Evolutionary conservation across 2,113 vertebrate genomes (phyloP), one percentile per base, ranked within the genome.

Genomic region (Emydura subglobosa): DNA sequence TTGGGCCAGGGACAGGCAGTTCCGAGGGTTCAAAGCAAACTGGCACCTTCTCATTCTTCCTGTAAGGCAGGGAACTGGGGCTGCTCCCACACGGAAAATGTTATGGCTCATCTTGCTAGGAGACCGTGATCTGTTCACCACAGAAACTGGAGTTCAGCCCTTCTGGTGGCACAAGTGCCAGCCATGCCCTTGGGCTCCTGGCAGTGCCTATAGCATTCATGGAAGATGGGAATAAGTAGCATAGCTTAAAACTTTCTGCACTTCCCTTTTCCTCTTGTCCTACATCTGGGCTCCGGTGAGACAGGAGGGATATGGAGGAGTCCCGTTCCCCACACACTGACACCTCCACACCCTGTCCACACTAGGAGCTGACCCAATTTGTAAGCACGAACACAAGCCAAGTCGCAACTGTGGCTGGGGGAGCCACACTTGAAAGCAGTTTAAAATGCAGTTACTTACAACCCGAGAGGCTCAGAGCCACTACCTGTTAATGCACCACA

Each of bases 21-120:
- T 74, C 0, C 19, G 29, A 54, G n/a, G 50, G 16, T 49, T 44
- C 44, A 17, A 3, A 6, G 57, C 1, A 50, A 74, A 42, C 22
- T 24, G n/a, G 21, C 10, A 44, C 29, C 4, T 12, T 51, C 65
- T 13, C 87, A 27, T 19, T 29, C 42, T 57, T 29, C 25, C 7
- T 51, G 14, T 11, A 6, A 10, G 22, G 39, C 0, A 0, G 31
- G 13, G 61, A 50, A 22, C n/a, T 0, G 0, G 7, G 11, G 27
- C 8, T 7, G 1, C 29, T 57, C 44, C 50, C 39, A 24, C 72
- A 42, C 13, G 39, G 72, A 74, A 74, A 42, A 74, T 25, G 39
- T 44, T 42, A 42, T 24, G 39, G 72, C 10, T 25, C 19, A 25
- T 74, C 72, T 74, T 42, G 39, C 39, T 74, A 39, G 21, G 22